Conservation (phyloP, 2,888 invertebrate species). For the Syritta pipiens region DNA sequence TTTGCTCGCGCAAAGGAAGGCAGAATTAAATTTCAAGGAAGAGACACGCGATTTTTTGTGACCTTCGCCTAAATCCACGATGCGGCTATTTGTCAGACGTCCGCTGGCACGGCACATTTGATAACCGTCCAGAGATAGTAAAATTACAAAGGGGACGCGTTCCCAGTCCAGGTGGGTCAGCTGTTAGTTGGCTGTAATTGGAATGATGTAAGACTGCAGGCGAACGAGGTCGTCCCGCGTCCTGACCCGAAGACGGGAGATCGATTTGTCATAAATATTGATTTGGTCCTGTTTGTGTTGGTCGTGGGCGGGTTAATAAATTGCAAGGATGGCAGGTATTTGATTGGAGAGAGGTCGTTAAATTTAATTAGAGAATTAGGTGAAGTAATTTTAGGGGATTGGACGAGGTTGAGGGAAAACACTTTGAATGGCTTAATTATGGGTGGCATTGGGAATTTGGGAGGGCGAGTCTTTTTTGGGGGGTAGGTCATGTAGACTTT, state of each 20-base stretch:
- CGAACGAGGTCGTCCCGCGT: not conserved
- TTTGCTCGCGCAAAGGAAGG: constrained; percentile 25
- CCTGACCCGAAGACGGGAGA: too few species aligned
- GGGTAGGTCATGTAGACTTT: too few species aligned
- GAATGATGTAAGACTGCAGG: constrained; percentile 39
- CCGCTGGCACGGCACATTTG: constrained; percentile 52
- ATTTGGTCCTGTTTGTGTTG: constrained; percentile 38
- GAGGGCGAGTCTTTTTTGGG: too few species aligned
- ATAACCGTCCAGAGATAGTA: constrained; percentile 47
- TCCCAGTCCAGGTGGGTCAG: constrained; percentile 41
- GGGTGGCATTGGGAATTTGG: not conserved
- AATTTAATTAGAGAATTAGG: constrained; percentile 52
- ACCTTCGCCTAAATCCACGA: constrained; percentile 58
- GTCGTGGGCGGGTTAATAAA: constrained; percentile 1
- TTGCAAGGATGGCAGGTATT: constrained; percentile 21
- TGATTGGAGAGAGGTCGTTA: constrained; percentile 22
- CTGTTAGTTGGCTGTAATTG: constrained; percentile 25
- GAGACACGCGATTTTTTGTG: constrained; percentile 40
- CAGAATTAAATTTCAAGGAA: constrained; percentile 23
- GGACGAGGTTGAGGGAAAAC: not conserved
- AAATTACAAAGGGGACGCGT: constrained; percentile 43
- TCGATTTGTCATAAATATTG: constrained; percentile 61
- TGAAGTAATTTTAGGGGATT: not conserved
- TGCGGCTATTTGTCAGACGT: constrained; percentile 58
- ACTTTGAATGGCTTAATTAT: too few species aligned